phyloP scores from a whole-genome alignment of 2,797 vertebrate genomes.

The Sylvia borin region DNA sequence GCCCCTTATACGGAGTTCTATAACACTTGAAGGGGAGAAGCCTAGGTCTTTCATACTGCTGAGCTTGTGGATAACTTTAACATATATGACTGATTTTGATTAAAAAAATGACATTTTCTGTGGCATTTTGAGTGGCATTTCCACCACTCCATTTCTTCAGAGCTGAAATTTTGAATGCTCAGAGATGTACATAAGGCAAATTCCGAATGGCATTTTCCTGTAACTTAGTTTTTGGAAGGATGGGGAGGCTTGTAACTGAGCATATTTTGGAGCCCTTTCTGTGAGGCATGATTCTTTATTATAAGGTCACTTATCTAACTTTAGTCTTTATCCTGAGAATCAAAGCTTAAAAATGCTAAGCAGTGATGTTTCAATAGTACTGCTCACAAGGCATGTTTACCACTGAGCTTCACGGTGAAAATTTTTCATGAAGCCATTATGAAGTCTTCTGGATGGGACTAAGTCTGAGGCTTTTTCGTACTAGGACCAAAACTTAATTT shows the following conservation, averaged over 20 bases:
- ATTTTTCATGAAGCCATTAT: background rate
- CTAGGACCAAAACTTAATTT: background rate
- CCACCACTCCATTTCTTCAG: background rate
- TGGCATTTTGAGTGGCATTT: background rate
- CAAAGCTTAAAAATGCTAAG: background rate
- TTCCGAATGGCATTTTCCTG: background rate
- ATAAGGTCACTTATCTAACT: background rate
- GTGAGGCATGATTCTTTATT: background rate
- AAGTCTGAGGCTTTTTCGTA: background rate
- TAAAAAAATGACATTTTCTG: background rate
- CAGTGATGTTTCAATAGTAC: background rate
- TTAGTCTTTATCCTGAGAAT: background rate
- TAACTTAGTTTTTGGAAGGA: background rate
- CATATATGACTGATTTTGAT: background rate
- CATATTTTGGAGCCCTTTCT: background rate
- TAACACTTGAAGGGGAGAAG: background rate
- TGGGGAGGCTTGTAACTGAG: background rate
- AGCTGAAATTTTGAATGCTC: background rate
- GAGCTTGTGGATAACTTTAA: background rate
- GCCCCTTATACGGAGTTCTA: background rate
- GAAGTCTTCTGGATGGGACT: background rate
- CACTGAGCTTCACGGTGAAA: background rate
- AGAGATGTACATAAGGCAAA: background rate
- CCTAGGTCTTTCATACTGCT: background rate
- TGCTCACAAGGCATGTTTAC: background rate